A percentile compares a stretch with the other conserved stretches of the same genome.
These are phyloP conservation scores for Enteromius unitaeniatus DNA, from an alignment of 2,797 vertebrate species.

Conservation along the genomic window DNA sequence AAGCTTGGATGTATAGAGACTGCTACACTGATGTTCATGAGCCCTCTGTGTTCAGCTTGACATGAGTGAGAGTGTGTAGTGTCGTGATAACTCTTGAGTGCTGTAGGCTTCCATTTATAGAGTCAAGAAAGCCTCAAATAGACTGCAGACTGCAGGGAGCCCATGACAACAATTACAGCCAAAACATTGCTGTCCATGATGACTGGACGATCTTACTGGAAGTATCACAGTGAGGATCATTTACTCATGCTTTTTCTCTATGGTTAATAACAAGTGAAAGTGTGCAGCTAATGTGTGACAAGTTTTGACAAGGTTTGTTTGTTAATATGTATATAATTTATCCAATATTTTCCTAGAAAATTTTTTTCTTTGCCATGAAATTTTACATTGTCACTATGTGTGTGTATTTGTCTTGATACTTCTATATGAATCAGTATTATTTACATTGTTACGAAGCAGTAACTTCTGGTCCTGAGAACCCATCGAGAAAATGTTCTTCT, in stretches of 20 bases:
- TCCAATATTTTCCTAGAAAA: too few relatives aligned
- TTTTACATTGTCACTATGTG: neutral
- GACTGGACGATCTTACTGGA: slow-evolving; percentile 1
- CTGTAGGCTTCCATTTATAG: slow-evolving; percentile 94
- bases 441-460: too few relatives aligned
- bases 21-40: slow-evolving; percentile 70
- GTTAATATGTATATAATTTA: neutral
- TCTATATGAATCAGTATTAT: too few relatives aligned
- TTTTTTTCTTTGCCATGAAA: neutral
- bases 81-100: slow-evolving; percentile 80
- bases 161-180: slow-evolving; percentile 67
- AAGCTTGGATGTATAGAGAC: slow-evolving; percentile 63
- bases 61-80: slow-evolving; percentile 76
- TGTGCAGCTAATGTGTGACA: neutral
- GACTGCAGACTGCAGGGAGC: slow-evolving; percentile 79
- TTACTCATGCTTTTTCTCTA: neutral
- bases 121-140: slow-evolving; percentile 88
- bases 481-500: too few relatives aligned
- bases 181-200: slow-evolving; percentile 1
- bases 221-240: neutral
- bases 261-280: neutral
- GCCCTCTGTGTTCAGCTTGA: slow-evolving; percentile 72
- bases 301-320: too few relatives aligned
- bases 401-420: neutral
- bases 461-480: too few relatives aligned